Percentiles rank a stretch among this genome's conserved stretches.
Evolutionary conservation across 2,888 invertebrate genomes (phyloP).

Genomic region (Onchidella celtica): DNA sequence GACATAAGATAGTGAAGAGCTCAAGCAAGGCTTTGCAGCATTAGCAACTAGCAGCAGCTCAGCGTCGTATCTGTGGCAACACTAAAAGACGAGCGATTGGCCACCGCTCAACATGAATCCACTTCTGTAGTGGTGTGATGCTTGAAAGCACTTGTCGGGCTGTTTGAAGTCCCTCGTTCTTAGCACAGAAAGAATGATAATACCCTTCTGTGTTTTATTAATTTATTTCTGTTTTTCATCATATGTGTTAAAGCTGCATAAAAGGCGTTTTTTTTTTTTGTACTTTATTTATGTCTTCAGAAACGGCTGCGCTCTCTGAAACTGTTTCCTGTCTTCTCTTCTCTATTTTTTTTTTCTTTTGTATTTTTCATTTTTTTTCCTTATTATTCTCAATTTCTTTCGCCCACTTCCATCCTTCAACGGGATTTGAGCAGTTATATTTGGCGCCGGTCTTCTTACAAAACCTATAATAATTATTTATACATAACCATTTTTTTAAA

Average conservation of each 20-base stretch:
- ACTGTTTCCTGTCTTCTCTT: too few relatives aligned
- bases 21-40: background rate
- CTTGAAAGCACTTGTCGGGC: background rate
- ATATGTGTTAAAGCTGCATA: background rate
- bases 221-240: slow-evolving; percentile 18
- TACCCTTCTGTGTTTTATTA: background rate
- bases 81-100: slow-evolving; percentile 13
- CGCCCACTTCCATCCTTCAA: background rate
- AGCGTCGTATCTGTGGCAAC: too few relatives aligned
- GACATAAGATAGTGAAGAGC: background rate
- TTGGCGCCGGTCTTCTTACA: too few relatives aligned
- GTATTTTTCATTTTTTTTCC: background rate
- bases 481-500: too few relatives aligned
- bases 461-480: too few relatives aligned
- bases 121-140: background rate
- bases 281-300: too few relatives aligned
- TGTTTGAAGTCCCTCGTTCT: slow-evolving; percentile 21
- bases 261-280: too few relatives aligned
- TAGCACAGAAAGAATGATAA: background rate
- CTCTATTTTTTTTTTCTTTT: background rate
- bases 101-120: slow-evolving; percentile 23
- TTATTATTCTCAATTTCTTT: background rate
- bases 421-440: too few relatives aligned
- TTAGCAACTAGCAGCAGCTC: background rate
- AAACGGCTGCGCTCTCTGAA: too few relatives aligned